These are phyloP conservation scores for Struthio camelus DNA, from an alignment of 2,113 vertebrate species.

Conservation along the genomic window DNA sequence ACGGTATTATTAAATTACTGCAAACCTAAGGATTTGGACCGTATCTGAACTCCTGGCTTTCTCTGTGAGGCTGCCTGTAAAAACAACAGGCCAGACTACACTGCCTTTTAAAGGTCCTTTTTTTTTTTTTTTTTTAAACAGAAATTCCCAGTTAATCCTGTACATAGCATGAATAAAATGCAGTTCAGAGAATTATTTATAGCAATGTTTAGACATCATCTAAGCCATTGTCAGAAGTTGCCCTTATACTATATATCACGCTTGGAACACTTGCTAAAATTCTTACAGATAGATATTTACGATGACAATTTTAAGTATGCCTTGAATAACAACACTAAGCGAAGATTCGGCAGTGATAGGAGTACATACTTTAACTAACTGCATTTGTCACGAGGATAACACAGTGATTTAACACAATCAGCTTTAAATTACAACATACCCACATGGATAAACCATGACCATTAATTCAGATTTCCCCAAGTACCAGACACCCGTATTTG, in stretches of 20 bases:
- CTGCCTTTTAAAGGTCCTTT: not conserved
- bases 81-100: not conserved
- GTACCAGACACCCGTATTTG: not conserved
- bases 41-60: not conserved
- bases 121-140: not conserved
- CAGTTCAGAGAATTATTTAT: slow-evolving; percentile 17
- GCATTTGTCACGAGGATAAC: slow-evolving; percentile 7
- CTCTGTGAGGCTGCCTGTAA: not conserved
- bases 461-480: slow-evolving; percentile 14
- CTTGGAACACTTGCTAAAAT: not conserved
- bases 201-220: slow-evolving; percentile 9
- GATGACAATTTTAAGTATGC: slow-evolving; percentile 17
- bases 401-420: slow-evolving; percentile 25
- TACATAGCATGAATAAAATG: not conserved
- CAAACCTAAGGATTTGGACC: not conserved
- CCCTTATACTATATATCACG: slow-evolving; percentile 39
- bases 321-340: slow-evolving; percentile 1
- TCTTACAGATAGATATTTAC: slow-evolving; percentile 26
- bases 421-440: slow-evolving; percentile 20
- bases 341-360: not conserved
- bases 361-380: not conserved
- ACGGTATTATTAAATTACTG: not conserved
- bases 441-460: slow-evolving; percentile 9
- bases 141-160: not conserved
- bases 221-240: slow-evolving; percentile 27